phyloP scores from a whole-genome alignment of 2,113 vertebrate species.

The Pteruthius melanotis region DNA sequence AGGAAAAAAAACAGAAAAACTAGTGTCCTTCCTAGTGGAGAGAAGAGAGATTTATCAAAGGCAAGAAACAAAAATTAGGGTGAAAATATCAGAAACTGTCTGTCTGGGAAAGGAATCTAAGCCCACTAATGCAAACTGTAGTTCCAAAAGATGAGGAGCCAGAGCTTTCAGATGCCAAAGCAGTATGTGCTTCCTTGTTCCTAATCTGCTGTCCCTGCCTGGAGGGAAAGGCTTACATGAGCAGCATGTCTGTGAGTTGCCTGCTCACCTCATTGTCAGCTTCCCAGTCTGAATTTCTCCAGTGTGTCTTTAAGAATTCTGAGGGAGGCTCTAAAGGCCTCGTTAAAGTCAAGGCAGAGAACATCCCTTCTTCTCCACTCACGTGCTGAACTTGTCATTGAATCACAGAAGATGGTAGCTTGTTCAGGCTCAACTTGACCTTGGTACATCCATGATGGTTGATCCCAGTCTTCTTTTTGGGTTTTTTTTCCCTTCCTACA shows the following conservation, averaged over 20 bases:
- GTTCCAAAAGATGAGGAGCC: neutral
- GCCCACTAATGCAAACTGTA: neutral
- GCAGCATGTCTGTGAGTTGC: neutral
- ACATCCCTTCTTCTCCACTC: neutral
- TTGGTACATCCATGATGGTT: neutral
- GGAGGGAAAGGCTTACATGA: neutral
- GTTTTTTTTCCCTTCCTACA: neutral
- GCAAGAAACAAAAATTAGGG: neutral
- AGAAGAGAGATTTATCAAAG: neutral
- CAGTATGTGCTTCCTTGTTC: neutral
- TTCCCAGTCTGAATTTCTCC: neutral
- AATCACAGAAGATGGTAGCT: neutral
- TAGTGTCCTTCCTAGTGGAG: neutral
- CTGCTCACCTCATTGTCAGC: fast-evolving
- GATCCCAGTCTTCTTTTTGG: neutral
- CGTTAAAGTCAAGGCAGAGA: neutral
- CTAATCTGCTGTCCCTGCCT: neutral
- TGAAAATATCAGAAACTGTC: neutral
- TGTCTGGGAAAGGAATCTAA: neutral
- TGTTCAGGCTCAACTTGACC: neutral
- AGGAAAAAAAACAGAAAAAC: neutral
- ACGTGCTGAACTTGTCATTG: neutral
- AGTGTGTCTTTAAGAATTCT: neutral
- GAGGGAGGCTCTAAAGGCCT: neutral
- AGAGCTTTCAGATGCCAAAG: neutral